Percentiles rank a stretch among this genome's conserved stretches.
phyloP scores from a whole-genome alignment of 2,888 invertebrate genomes.

The Andrena bucephala region DNA sequence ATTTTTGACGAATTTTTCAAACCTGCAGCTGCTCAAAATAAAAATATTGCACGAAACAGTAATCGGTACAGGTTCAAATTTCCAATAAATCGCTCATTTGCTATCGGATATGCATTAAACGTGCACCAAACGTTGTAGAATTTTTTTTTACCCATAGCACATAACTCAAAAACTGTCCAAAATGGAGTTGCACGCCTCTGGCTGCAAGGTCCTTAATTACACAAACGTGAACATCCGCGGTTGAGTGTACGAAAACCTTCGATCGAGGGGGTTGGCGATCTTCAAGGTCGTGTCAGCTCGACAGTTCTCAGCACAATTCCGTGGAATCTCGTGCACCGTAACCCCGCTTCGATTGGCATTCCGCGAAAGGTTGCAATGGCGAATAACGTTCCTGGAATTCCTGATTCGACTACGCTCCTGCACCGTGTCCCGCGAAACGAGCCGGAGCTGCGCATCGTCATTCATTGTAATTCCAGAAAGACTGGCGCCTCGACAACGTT shows the following conservation, averaged over 20 bases:
- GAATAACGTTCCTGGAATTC: constrained; percentile 74
- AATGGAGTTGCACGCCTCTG: too few relatives aligned
- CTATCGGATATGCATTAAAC: too few relatives aligned
- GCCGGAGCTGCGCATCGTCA: constrained; percentile 45
- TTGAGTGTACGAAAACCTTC: background rate
- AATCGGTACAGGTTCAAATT: too few relatives aligned
- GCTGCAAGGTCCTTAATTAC: too few relatives aligned
- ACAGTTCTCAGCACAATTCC: constrained; percentile 42
- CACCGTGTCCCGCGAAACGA: constrained; percentile 39
- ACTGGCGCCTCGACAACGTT: constrained; percentile 61
- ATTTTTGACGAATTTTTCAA: too few relatives aligned
- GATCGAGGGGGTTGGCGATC: background rate
- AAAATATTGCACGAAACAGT: too few relatives aligned
- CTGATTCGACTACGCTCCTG: constrained; percentile 69
- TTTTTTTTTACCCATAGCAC: too few relatives aligned
- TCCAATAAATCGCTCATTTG: too few relatives aligned
- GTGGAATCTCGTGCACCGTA: constrained; percentile 68
- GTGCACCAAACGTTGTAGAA: too few relatives aligned
- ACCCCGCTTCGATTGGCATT: constrained; percentile 75
- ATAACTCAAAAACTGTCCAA: too few relatives aligned
- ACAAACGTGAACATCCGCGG: background rate
- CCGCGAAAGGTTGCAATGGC: constrained; percentile 70
- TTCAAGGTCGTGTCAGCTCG: constrained; percentile 58
- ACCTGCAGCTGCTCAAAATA: too few relatives aligned
- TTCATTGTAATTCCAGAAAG: constrained; percentile 75